Conservation (phyloP, 2,797 vertebrate species). For the Glossophaga mutica region DNA sequence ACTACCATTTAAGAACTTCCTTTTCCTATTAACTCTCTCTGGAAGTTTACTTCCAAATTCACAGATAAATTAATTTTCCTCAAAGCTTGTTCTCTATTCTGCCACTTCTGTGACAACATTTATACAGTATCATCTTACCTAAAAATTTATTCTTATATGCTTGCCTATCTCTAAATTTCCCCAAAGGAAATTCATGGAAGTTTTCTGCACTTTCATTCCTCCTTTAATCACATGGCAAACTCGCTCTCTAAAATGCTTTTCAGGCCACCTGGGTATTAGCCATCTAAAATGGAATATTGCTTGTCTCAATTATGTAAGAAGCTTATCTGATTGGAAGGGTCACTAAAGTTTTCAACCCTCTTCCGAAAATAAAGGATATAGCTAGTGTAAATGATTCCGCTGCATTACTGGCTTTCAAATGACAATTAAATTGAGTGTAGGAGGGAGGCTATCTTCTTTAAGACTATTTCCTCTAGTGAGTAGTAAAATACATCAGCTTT, state of each 20-base stretch:
- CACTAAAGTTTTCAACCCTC: slow-evolving; percentile 50
- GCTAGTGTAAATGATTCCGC: neutral
- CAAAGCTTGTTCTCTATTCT: neutral
- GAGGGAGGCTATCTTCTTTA: slow-evolving; percentile 53
- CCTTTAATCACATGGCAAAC: neutral
- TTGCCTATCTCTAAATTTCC: neutral
- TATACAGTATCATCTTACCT: neutral
- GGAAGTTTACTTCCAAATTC: slow-evolving; percentile 18
- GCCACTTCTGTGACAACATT: neutral
- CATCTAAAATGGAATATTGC: slow-evolving; percentile 41
- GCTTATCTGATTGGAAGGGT: slow-evolving; percentile 66
- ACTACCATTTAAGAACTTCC: neutral
- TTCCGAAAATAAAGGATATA: slow-evolving; percentile 55
- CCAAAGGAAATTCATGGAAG: neutral
- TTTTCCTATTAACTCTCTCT: neutral
- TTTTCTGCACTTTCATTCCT: neutral
- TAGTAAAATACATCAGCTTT: slow-evolving; percentile 53
- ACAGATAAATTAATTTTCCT: neutral
- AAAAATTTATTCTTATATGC: neutral
- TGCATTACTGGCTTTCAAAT: slow-evolving; percentile 38
- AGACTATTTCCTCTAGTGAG: slow-evolving; percentile 45
- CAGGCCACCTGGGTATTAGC: neutral
- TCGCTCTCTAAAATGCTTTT: slow-evolving; percentile 14
- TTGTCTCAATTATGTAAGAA: slow-evolving; percentile 60
- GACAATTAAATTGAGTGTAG: slow-evolving; percentile 64